These are phyloP conservation scores for Symphodus melops DNA, from an alignment of 2,113 vertebrate species.

Conservation along the genomic window DNA sequence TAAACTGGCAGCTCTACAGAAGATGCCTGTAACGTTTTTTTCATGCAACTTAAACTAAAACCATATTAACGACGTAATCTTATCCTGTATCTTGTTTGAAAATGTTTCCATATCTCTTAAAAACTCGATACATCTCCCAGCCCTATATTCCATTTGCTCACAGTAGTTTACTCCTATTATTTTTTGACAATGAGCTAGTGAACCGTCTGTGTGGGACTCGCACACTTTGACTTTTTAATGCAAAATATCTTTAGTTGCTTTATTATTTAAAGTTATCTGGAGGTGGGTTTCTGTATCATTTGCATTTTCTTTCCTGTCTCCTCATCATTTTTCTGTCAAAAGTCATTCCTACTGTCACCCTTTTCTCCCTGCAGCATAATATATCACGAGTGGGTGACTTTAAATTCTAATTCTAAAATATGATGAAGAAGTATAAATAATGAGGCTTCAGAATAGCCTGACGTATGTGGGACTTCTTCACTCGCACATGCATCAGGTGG, in stretches of 20 bases:
- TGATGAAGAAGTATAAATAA: background rate
- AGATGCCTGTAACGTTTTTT: too few species aligned
- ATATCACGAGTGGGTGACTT: slow-evolving; percentile 1
- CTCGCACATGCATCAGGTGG: too few species aligned
- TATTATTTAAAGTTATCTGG: background rate
- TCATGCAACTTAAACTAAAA: too few species aligned
- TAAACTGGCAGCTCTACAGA: too few species aligned
- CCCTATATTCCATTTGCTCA: too few species aligned
- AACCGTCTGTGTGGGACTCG: background rate
- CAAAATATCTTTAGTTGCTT: background rate
- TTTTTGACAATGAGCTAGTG: too few species aligned
- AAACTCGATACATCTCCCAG: too few species aligned
- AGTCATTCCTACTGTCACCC: background rate
- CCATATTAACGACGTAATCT: too few species aligned
- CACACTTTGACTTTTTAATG: background rate
- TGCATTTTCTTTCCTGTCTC: background rate
- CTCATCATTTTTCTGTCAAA: background rate
- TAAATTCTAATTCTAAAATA: background rate
- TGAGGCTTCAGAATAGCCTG: background rate
- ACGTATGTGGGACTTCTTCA: background rate
- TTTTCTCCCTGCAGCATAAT: background rate
- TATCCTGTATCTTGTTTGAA: too few species aligned
- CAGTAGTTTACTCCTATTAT: too few species aligned
- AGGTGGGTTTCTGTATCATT: background rate
- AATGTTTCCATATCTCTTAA: too few species aligned